These are phyloP conservation scores for Tragelaphus buxtoni DNA, from an alignment of 2,113 vertebrate species.

Conservation along the genomic window DNA sequence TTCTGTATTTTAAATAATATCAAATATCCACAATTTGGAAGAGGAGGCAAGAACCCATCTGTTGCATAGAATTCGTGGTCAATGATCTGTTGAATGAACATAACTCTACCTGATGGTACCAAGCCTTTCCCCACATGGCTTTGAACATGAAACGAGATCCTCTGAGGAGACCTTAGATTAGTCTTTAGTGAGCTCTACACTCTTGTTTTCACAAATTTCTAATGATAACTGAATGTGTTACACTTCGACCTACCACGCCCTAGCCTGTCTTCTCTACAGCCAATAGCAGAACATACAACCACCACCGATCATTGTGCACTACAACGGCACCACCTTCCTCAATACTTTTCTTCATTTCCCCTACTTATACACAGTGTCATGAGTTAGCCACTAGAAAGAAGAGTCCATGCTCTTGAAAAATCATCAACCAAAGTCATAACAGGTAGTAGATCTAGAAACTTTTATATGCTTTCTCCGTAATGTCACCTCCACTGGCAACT, in stretches of 20 bases:
- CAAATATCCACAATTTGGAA: neutral
- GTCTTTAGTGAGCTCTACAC: neutral
- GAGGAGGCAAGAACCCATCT: neutral
- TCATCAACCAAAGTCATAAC: neutral
- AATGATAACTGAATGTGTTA: neutral
- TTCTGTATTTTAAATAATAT: neutral
- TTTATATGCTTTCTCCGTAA: neutral
- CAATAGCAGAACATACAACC: neutral
- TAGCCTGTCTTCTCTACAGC: neutral
- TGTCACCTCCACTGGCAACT: neutral
- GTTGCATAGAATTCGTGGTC: neutral
- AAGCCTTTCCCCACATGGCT: neutral
- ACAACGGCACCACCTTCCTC: neutral
- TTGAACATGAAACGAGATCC: neutral
- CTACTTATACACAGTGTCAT: neutral
- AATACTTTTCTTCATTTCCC: neutral
- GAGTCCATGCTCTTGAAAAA: neutral
- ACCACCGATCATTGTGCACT: neutral
- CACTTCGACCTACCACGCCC: neutral
- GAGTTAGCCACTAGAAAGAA: neutral
- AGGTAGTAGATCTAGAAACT: neutral
- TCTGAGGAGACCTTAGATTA: neutral
- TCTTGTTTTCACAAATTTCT: neutral
- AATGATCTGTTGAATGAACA: neutral
- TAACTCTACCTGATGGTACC: neutral